phyloP scores from a whole-genome alignment of 2,113 vertebrate species.

The Thalassoma bifasciatum region DNA sequence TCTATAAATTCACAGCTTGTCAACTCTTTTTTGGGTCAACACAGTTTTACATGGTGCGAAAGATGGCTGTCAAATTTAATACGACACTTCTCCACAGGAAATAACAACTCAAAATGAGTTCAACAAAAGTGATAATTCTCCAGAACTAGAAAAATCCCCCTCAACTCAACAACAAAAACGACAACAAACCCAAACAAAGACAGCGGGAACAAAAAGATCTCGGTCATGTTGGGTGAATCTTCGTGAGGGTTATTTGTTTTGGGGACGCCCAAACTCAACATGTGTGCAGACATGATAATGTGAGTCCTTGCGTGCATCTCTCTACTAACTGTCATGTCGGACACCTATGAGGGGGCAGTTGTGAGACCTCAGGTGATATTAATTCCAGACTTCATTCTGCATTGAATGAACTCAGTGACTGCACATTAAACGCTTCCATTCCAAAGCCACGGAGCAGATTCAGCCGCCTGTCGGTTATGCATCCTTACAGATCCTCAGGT shows the following conservation, averaged over 20 bases:
- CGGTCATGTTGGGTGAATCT: background rate
- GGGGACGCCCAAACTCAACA: slow-evolving; percentile 28
- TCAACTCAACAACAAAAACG: background rate
- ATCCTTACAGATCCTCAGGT: slow-evolving; percentile 8
- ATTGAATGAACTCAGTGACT: background rate
- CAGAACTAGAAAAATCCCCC: too few species aligned
- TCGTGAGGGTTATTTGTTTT: background rate
- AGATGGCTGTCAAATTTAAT: too few species aligned
- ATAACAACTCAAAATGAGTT: background rate
- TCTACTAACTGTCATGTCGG: background rate
- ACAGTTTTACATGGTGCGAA: too few species aligned
- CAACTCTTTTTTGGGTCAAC: too few species aligned
- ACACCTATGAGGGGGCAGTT: background rate
- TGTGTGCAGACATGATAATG: slow-evolving; percentile 49
- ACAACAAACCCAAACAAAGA: background rate
- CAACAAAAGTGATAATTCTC: background rate
- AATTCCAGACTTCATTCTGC: slow-evolving; percentile 10
- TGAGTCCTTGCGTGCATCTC: background rate
- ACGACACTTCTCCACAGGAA: too few species aligned
- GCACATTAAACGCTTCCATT: background rate
- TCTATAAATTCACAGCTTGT: too few species aligned
- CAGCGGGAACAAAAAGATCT: background rate
- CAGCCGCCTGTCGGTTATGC: background rate
- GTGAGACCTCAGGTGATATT: slow-evolving; percentile 9
- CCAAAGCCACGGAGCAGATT: background rate